Evolutionary conservation across 2,797 vertebrate genomes (phyloP).

Genomic region (Pseudomugil tenellus): DNA sequence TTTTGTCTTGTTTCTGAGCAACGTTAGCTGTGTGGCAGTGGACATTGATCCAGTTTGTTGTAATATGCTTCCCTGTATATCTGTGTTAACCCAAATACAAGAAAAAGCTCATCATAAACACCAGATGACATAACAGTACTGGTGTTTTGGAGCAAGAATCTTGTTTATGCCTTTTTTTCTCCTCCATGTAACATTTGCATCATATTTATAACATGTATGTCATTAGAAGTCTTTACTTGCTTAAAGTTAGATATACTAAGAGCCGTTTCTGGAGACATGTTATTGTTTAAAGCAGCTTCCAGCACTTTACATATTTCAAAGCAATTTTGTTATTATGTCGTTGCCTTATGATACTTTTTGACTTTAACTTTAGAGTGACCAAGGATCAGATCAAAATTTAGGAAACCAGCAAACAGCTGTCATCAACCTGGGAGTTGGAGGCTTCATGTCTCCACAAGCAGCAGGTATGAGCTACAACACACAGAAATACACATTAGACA

Average conservation of each 20-base stretch:
- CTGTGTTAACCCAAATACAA: background rate
- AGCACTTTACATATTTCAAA: background rate
- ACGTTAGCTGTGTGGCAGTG: background rate
- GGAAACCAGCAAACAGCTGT: constrained; percentile 92
- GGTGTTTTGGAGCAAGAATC: background rate
- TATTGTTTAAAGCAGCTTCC: background rate
- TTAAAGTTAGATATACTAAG: background rate
- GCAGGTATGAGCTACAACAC: constrained; percentile 82
- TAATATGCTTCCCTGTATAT: background rate
- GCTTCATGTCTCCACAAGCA: constrained; percentile 93
- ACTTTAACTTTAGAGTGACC: constrained; percentile 84
- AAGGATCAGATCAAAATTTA: constrained; percentile 89
- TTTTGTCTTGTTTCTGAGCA: background rate
- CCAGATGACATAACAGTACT: background rate
- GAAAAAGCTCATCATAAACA: background rate
- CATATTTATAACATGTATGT: background rate
- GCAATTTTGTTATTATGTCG: constrained; percentile 29
- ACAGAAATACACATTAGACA: constrained; percentile 5
- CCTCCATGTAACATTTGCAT: background rate
- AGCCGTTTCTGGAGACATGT: too few relatives aligned
- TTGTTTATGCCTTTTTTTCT: background rate
- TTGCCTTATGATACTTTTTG: constrained; percentile 3
- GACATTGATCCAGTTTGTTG: too few relatives aligned
- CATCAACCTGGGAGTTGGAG: constrained; percentile 93
- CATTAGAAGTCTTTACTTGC: background rate